Evolutionary conservation across 2,888 invertebrate species (phyloP).

Genomic region (Drosophila nigricruria): DNA sequence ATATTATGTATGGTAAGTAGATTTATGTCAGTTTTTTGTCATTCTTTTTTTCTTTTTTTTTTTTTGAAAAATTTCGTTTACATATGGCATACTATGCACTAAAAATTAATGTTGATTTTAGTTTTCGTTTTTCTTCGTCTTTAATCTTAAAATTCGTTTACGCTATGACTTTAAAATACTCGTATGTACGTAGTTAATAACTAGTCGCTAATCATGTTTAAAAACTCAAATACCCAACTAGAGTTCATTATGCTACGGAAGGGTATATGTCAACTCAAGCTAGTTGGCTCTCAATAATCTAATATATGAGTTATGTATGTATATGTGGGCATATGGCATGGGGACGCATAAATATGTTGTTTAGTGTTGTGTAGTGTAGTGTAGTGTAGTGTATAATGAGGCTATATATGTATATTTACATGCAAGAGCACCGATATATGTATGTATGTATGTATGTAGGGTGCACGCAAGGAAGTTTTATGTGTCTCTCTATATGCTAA

Average conservation of each 20-base stretch:
- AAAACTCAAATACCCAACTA: conserved; percentile 69
- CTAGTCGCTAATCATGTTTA: conserved; percentile 68
- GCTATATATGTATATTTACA: conserved; percentile 63
- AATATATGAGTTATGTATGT: conserved; percentile 36
- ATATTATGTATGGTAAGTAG: conserved; percentile 68
- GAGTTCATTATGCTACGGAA: conserved; percentile 67
- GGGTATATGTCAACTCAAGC: conserved; percentile 68
- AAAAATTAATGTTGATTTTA: conserved; percentile 65
- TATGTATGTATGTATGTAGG: conserved; percentile 12
- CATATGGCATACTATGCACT: conserved; percentile 70
- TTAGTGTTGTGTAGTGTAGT: conserved; percentile 27
- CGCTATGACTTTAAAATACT: conserved; percentile 77
- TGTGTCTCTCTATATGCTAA: conserved; percentile 62
- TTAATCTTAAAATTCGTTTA: conserved; percentile 77
- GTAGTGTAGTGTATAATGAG: conserved; percentile 23
- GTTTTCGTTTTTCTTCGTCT: conserved; percentile 33
- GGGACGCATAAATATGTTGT: conserved; percentile 46
- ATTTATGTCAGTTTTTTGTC: conserved; percentile 62
- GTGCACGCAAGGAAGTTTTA: conserved; percentile 64
- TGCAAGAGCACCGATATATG: conserved; percentile 54
- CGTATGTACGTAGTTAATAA: conserved; percentile 68
- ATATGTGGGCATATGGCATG: conserved; percentile 45
- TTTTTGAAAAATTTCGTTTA: conserved; percentile 68
- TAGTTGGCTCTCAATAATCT: conserved; percentile 55
- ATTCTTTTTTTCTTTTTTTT: conserved; percentile 24